phyloP scores from a whole-genome alignment of 2,888 invertebrate genomes.

The Drosophila neotestacea region DNA sequence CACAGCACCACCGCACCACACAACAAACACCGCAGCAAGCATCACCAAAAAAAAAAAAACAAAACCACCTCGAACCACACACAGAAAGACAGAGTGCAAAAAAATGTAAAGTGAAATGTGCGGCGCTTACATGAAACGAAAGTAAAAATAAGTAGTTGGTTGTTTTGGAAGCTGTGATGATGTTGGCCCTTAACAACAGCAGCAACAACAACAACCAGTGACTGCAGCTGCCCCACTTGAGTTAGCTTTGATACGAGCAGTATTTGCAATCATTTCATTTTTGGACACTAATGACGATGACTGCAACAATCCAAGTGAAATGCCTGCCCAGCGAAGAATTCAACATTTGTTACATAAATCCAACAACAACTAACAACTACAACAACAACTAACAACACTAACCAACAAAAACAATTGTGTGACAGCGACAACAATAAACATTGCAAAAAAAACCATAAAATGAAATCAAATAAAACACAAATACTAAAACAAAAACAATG shows the following conservation, averaged over 20 bases:
- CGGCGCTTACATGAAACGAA: conserved; percentile 61
- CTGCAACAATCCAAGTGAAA: conserved; percentile 56
- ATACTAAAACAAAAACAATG: conserved; percentile 22
- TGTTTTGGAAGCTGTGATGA: conserved; percentile 12
- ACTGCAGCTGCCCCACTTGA: conserved; percentile 39
- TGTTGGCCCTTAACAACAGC: conserved; percentile 41
- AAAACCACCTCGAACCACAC: neutral
- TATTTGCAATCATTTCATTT: conserved; percentile 76
- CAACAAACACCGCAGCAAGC: conserved; percentile 20
- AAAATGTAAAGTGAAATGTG: conserved; percentile 59
- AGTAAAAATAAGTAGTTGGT: conserved; percentile 55
- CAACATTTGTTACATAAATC: conserved; percentile 62
- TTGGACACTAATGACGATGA: conserved; percentile 75
- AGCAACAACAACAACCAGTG: conserved; percentile 9
- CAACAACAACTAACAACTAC: conserved; percentile 12
- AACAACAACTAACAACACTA: conserved; percentile 30
- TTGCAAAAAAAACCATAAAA: conserved; percentile 63
- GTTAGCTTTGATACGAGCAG: conserved; percentile 29
- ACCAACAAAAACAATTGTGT: conserved; percentile 50
- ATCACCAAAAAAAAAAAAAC: neutral
- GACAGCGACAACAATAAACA: conserved; percentile 73
- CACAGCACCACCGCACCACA: conserved; percentile 8
- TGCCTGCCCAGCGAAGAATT: conserved; percentile 74
- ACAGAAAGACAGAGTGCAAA: conserved; percentile 28
- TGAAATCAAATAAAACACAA: conserved; percentile 38